Evolutionary conservation across 2,113 vertebrate genomes (phyloP), one percentile per base, ranked within the genome.

Genomic region (Eolophus roseicapilla): DNA sequence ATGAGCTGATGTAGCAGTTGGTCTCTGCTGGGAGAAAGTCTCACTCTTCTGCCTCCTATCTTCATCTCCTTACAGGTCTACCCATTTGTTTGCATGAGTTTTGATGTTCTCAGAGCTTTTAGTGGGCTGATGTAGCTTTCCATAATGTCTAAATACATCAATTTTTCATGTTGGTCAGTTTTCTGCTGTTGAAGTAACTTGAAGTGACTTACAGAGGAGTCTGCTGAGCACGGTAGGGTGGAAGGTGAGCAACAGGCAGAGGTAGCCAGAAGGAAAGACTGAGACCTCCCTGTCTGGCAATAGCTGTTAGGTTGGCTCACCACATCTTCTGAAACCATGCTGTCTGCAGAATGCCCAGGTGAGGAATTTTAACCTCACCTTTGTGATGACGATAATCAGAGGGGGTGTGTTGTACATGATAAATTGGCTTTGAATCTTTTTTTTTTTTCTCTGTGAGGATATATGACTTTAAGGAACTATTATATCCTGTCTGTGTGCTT

Each of bases 301-400:
- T 9, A 71, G 46, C 21, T 70, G 14, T 37, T 63, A 5, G 39
- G 44, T 83, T 73, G 76, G 53, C 63, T 92, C 59, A 52, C 24
- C 67, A 20, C 2, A 0, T 33, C 29, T 88, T 31, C 62, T 7
- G 8, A 59, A 93, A 57, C 46, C 0, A 0, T 12, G 24, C 44
- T 69, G 27, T 19, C 1, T 41, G 62, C 65, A 68, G 57, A 57
- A 44, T 43, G 15, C 41, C 44, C 10, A 4, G 16, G 59, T 47
- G 49, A 60, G 53, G 35, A 50, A 8, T 65, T 85, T 88, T 43
- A 52, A 23, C 5, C 0, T 31, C 27, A 39, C n/a, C 41, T 74
- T 9, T 76, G 43, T 10, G 35, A 33, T 35, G 41, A 33, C 4
- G 7, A 9, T 57, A 7, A 49, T 79, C 67, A 77, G 33, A 37